Evolutionary conservation across 2,113 vertebrate genomes (phyloP), one percentile per base, ranked within the genome.

Genomic region (Gopherus evgoodei): DNA sequence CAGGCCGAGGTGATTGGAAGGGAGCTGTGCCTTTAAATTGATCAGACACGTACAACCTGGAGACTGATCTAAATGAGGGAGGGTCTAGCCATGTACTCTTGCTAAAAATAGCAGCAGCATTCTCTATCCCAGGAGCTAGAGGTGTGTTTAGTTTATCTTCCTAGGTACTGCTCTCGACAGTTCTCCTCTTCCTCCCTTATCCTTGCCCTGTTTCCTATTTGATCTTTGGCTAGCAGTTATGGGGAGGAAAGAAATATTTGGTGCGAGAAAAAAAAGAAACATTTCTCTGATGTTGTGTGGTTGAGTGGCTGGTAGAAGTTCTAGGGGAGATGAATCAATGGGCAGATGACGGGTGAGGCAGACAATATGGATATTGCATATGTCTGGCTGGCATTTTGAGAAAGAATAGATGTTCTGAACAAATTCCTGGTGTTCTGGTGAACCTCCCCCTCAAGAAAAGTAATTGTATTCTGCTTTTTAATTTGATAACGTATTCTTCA

Each of bases 211-310:
- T 47, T 92, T 83, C 24, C 3, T 81, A 50, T 47, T 69, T 82
- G 59, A n/a, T 72, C 65, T 72, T 72, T 72, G 65, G n/a, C n/a
- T 72, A 72, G 54, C 79, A 44, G 24, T 21, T 49, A 52, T 78
- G 84, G 90, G 38, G 11, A 44, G 85, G 49, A 83, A 88, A 91
- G 84, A 93, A 94, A 81, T 49, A 5, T 84, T 79, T 83, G 27
- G 78, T 86, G 38, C 72, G 52, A 50, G 4, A 72, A 90, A 86
- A 19, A 50, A 19, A 83, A 29, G 21, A 86, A 17, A 2, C 82
- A 17, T 79, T 5, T 19, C 83, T 94, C 89, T 50, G 9, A 72
- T 38, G 11, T 11, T 38, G 82, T 21, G 50, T 83, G 50, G 4
- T 1, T 88, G 75, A 14, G 22, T 79, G 76, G 54, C 54, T 29